Evolutionary conservation across 2,797 vertebrate species (phyloP), one percentile per base, ranked within the genome.

Genomic region (Anguilla marmorata): DNA sequence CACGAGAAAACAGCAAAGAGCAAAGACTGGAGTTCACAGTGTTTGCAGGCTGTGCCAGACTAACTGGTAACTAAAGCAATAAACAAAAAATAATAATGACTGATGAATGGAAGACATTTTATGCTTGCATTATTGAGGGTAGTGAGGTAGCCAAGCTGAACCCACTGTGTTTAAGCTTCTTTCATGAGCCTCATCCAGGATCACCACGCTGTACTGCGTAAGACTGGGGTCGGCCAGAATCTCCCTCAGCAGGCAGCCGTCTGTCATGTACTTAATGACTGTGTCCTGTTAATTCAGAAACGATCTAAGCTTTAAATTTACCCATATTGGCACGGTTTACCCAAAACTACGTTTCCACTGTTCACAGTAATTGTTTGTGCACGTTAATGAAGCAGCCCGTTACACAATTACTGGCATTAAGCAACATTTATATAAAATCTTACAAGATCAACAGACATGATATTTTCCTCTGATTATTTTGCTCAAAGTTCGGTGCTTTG

Each of bases 101-200:
- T 37, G 16, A 45, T 7, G 4, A 41, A 45, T 24, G 74, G 14
- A 41, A 79, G 45, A 37, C 37, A 79, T 33, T 69, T 69, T 16
- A 11, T 24, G 52, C 9, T 14, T 82, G 1, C 5, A 50, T 45
- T 21, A 45, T 24, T 24, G 19, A 9, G 41, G 83, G 56, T 83
- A 58, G 86, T 27, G 63, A 24, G 54, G 45, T 11, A 58, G 84
- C 85, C 88, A 27, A 90, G 89, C 16, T 41, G 33, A 52, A 96
- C 97, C 94, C 91, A 99, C 99, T 52, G 99, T 99, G 94, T 97
- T 99, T 89, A 99, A 96, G 93, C 98, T 99, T 89, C 99, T 95
- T 90, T 99, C 99, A 0, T 99, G 99, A 79, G 97, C 98, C 96
- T 99, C 99, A 92, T 99, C 99, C 92, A 99, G 89, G 88, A 99